Conservation (phyloP, 2,888 invertebrate species). For the Reticulitermes lucifugus region DNA sequence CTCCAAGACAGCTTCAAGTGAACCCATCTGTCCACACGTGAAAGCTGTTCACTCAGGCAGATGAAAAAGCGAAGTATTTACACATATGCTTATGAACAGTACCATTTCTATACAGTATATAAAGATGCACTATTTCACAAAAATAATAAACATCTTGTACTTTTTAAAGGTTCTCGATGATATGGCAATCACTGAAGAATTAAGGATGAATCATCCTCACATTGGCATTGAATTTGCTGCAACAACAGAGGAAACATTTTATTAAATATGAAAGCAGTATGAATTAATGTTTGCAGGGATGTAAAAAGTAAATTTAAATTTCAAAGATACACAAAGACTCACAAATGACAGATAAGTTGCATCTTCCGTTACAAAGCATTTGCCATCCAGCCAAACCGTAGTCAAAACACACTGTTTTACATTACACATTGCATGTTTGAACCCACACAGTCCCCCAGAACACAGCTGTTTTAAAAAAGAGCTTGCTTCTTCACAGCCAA, state of each 20-base stretch:
- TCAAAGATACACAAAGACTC: too few relatives aligned
- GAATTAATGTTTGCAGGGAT: too few relatives aligned
- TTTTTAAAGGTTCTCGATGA: slow-evolving; percentile 22
- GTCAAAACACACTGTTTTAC: too few relatives aligned
- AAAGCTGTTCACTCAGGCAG: slow-evolving; percentile 21
- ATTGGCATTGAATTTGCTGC: slow-evolving; percentile 22
- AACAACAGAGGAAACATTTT: not conserved
- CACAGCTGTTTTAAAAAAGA: too few relatives aligned
- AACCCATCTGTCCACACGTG: not conserved
- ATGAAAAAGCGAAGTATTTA: slow-evolving; percentile 28
- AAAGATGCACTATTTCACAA: slow-evolving; percentile 14
- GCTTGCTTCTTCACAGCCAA: too few relatives aligned
- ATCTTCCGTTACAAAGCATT: too few relatives aligned
- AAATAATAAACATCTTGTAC: slow-evolving; percentile 15
- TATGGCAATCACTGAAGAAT: slow-evolving; percentile 26
- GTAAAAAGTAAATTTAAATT: too few relatives aligned
- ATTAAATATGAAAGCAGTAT: too few relatives aligned
- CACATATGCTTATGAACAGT: not conserved
- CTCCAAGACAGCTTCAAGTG: not conserved
- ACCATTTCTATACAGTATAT: slow-evolving; percentile 24
- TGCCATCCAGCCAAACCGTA: too few relatives aligned
- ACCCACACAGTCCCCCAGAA: too few relatives aligned
- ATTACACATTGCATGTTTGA: too few relatives aligned
- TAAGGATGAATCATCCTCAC: not conserved
- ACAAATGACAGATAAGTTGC: too few relatives aligned